Evolutionary conservation across 2,888 invertebrate genomes (phyloP), one percentile per base, ranked within the genome.

Genomic region (Drosophila suboccidentalis): DNA sequence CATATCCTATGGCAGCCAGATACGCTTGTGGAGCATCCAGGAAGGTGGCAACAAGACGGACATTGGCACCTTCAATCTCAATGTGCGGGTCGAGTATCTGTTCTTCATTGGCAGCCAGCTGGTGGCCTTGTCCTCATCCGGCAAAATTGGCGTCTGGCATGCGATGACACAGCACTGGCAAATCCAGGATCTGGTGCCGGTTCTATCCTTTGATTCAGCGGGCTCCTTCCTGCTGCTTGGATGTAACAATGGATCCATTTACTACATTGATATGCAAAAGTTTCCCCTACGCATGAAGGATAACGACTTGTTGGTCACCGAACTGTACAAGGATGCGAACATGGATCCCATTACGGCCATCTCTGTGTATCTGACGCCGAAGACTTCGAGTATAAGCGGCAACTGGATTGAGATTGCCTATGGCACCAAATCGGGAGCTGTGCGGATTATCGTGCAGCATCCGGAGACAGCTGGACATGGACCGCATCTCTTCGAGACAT

Each of bases 321-420:
- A 99, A 93, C 93, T 99, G 32, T 99, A 99, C 92, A 95, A 96
- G 90, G 99, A 99, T 93, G 98, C 98, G 2, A 96, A 97, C 76
- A 96, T 96, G 85, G 99, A 99, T 92, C 97, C 97, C 4, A 99
- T 99, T 64, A 99, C 99, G 26, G 98, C 99, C 6, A 98, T 99
- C 91, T 98, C 98, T 34, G 99, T 99, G 2, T 99, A 99, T 93
- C 94, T 99, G 34, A 99, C 99, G n/a, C 99, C 99, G 13, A 99
- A 99, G 94, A 99, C 99, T 71, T 98, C 99, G 77, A 98, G 97
- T 94, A 94, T 98, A 66, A 98, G 98, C 93, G 99, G 99, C 47
- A 99, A 99, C 93, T 99, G 99, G 99, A 98, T 99, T 90, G 99
- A 99, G 94, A 99, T 99, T 87, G 99, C 99, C 0, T 99, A 99